These are phyloP conservation scores for Ploceus nigricollis DNA, from an alignment of 2,113 vertebrate genomes.

Conservation along the genomic window DNA sequence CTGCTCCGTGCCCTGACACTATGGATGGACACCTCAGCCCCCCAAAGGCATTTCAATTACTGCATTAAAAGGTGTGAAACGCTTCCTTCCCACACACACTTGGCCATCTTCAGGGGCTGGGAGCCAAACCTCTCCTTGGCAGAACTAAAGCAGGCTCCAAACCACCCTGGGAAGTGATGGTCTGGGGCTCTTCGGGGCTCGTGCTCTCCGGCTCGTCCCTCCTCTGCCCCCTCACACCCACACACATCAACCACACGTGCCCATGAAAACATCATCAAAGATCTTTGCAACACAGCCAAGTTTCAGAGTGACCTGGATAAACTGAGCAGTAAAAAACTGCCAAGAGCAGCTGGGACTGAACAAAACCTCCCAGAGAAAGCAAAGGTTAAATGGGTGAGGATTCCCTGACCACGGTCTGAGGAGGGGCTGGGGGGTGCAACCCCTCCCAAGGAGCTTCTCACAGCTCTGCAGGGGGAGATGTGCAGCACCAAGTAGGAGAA, in stretches of 20 bases:
- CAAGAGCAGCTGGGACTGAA: background rate
- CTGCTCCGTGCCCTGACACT: background rate
- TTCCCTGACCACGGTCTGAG: rapidly evolving
- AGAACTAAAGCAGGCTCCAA: background rate
- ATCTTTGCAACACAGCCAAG: rapidly evolving
- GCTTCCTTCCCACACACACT: background rate
- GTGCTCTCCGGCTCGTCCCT: rapidly evolving
- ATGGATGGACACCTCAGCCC: background rate
- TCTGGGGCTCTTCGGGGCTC: background rate
- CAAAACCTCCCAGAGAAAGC: background rate
- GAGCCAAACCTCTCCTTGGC: background rate
- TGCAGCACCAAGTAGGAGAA: background rate
- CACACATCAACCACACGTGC: background rate
- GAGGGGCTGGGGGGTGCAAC: background rate
- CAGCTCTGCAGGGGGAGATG: background rate
- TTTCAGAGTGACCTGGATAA: background rate
- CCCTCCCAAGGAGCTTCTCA: background rate
- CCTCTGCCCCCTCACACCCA: background rate
- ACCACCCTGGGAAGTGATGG: rapidly evolving
- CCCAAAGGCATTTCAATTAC: background rate
- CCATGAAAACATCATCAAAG: background rate
- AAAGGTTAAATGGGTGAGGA: background rate
- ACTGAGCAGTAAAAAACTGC: background rate
- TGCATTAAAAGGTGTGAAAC: background rate
- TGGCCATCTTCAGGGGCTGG: background rate